Conservation (phyloP, 2,113 vertebrate genomes). For the Paramisgurnus dabryanus region DNA sequence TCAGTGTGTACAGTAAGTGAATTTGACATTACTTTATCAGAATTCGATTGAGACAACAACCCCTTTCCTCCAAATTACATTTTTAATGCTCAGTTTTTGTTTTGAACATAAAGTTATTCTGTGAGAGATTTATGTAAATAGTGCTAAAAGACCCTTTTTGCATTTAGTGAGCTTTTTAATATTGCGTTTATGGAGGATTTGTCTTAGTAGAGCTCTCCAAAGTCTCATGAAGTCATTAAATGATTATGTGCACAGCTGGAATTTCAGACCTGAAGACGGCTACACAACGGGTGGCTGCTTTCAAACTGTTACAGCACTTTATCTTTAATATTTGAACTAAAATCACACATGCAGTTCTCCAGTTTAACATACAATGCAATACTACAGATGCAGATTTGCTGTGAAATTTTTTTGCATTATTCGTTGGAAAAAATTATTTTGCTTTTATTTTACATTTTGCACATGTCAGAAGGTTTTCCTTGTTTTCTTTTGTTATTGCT, state of each 20-base stretch:
- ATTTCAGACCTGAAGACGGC: not conserved
- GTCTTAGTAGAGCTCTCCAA: too few relatives aligned
- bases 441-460: too few relatives aligned
- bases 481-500: too few relatives aligned
- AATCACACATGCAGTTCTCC: not conserved
- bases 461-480: too few relatives aligned
- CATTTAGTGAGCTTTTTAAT: not conserved
- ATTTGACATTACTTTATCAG: too few relatives aligned
- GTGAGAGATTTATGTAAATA: not conserved
- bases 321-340: not conserved
- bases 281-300: not conserved
- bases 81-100: not conserved
- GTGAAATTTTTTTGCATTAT: too few relatives aligned
- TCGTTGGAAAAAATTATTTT: too few relatives aligned
- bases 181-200: not conserved
- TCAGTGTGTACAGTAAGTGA: too few relatives aligned
- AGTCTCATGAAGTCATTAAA: not conserved
- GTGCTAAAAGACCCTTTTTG: not conserved
- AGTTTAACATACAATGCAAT: too few relatives aligned
- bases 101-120: not conserved
- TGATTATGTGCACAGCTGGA: slow-evolving; percentile 1
- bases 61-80: not conserved
- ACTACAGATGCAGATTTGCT: too few relatives aligned
- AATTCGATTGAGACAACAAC: not conserved
- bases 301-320: too few relatives aligned